Evolutionary conservation across 2,113 vertebrate genomes (phyloP).

Genomic region (Falcunculus frontatus): DNA sequence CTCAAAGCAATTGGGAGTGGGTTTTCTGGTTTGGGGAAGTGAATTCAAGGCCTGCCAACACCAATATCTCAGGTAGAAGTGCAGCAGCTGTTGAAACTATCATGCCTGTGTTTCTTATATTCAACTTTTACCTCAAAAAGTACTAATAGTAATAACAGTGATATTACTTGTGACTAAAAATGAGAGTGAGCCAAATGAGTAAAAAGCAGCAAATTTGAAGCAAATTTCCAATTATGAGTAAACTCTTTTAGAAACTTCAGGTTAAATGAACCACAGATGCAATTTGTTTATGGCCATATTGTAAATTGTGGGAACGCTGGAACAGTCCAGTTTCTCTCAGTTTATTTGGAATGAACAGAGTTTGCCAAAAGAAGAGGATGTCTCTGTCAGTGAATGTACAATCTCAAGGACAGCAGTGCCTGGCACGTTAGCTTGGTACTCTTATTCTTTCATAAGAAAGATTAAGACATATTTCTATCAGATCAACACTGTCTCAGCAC

Average conservation of each 20-base stretch:
- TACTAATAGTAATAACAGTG: background rate
- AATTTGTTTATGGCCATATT: background rate
- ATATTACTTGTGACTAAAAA: background rate
- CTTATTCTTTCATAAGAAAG: background rate
- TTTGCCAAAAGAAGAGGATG: background rate
- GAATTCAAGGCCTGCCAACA: background rate
- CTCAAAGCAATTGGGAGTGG: background rate
- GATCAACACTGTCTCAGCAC: background rate
- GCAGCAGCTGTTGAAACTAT: background rate
- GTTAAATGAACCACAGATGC: background rate
- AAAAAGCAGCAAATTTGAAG: background rate
- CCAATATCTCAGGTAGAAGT: background rate
- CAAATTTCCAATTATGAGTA: background rate
- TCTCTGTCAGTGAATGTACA: background rate
- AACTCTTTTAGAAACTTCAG: background rate
- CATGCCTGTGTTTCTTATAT: background rate
- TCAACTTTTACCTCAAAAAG: background rate
- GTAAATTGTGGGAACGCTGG: background rate
- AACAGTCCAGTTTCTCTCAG: background rate
- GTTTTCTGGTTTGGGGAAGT: background rate
- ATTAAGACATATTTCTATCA: background rate
- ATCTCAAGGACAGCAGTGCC: background rate
- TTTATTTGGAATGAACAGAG: background rate
- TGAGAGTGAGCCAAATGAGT: background rate
- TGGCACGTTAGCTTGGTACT: background rate